Percentiles rank a stretch among this genome's conserved stretches.
phyloP scores from a whole-genome alignment of 2,113 vertebrate genomes.

The Neotragus pygmaeus region DNA sequence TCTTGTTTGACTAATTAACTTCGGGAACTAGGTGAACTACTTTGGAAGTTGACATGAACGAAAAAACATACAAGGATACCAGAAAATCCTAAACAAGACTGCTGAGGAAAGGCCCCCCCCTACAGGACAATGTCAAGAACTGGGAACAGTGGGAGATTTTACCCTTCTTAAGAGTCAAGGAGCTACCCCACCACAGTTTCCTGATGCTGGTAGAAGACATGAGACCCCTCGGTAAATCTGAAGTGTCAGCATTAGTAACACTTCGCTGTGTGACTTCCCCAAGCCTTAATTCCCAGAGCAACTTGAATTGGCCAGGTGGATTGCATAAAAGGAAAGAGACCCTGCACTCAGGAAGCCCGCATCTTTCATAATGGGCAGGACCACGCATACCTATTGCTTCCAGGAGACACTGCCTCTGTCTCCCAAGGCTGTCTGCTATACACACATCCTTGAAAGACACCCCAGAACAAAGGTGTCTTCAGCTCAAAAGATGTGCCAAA shows the following conservation, averaged over 20 bases:
- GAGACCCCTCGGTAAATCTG: neutral
- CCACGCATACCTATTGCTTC: neutral
- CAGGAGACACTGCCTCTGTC: neutral
- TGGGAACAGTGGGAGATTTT: neutral
- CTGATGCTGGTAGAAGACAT: neutral
- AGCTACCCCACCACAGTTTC: neutral
- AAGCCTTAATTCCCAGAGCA: neutral
- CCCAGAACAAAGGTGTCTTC: neutral
- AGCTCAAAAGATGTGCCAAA: neutral
- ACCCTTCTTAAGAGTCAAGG: neutral
- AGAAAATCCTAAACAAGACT: neutral
- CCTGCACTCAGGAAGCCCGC: neutral
- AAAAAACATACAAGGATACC: neutral
- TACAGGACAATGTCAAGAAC: neutral
- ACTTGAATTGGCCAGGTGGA: neutral
- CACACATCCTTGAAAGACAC: neutral
- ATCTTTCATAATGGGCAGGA: neutral
- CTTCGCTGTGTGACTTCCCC: neutral
- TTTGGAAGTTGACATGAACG: neutral
- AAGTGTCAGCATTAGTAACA: neutral
- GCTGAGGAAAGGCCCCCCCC: neutral
- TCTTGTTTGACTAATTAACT: neutral
- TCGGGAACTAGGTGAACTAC: neutral
- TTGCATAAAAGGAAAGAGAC: neutral
- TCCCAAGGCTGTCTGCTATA: neutral